Evolutionary conservation across 2,888 invertebrate species (phyloP).

Genomic region (Neuroscelio doddi): DNA sequence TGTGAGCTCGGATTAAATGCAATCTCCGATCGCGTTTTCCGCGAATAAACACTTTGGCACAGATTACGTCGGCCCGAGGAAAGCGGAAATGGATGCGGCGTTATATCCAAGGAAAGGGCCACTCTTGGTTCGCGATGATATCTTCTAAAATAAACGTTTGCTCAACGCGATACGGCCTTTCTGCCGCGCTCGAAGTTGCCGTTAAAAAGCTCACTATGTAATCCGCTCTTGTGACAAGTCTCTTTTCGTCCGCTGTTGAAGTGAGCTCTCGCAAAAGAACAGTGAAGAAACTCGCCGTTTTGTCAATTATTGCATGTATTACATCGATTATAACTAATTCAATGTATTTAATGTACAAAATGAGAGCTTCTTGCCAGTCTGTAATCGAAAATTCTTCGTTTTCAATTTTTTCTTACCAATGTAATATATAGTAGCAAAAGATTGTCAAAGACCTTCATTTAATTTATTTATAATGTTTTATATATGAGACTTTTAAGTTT

Average conservation of each 20-base stretch:
- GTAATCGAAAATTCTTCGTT: too few relatives aligned
- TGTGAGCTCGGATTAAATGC: slow-evolving; percentile 53
- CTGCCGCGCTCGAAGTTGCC: slow-evolving; percentile 16
- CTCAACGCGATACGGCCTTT: slow-evolving; percentile 44
- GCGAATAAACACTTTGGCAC: slow-evolving; percentile 59
- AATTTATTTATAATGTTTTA: too few relatives aligned
- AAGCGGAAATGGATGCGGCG: slow-evolving; percentile 22
- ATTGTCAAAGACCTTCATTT: too few relatives aligned
- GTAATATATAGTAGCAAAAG: too few relatives aligned
- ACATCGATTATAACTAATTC: too few relatives aligned
- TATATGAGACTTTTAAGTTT: too few relatives aligned
- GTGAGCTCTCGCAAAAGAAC: slow-evolving; percentile 2
- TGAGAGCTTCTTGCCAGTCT: too few relatives aligned
- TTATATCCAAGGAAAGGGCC: slow-evolving; percentile 10
- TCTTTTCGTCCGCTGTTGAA: slow-evolving; percentile 2
- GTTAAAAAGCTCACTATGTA: slow-evolving; percentile 31
- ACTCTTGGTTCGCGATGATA: slow-evolving; percentile 54
- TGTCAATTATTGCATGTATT: too few relatives aligned
- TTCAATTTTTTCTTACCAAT: too few relatives aligned
- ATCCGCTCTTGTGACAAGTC: slow-evolving; percentile 23
- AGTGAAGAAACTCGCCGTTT: too few relatives aligned
- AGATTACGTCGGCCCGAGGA: slow-evolving; percentile 53
- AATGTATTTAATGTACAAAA: too few relatives aligned
- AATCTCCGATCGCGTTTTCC: slow-evolving; percentile 59
- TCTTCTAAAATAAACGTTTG: slow-evolving; percentile 67